Evolutionary conservation across 35 echinoderm and acorn worm genomes (phyloP).

Genomic region (Apostichopus parvimensis): DNA sequence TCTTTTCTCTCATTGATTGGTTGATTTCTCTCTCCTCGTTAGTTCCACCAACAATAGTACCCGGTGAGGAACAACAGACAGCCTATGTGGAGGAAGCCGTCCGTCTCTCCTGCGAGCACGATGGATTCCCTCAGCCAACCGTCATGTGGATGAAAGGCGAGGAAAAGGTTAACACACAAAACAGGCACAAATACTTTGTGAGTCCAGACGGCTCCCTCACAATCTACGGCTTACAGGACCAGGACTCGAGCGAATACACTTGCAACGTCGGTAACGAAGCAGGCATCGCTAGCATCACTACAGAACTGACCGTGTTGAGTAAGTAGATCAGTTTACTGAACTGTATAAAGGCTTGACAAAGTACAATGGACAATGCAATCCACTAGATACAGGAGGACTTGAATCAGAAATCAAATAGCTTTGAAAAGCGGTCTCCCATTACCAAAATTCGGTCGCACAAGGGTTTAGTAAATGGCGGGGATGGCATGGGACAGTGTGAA

Average conservation of each 20-base stretch:
- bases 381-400: no score
- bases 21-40: constrained; percentile 7
- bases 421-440: no score
- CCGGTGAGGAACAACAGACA: constrained; percentile 34
- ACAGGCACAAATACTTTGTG: constrained; percentile 38
- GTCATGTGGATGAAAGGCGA: constrained; percentile 90
- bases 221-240: constrained; percentile 56
- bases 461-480: no score
- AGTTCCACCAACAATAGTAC: constrained; percentile 80
- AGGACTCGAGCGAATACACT: constrained; percentile 72
- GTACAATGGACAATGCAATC: no score
- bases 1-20: neutral
- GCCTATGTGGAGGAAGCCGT: constrained; percentile 44
- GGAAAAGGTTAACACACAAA: constrained; percentile 50
- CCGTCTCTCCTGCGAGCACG: constrained; percentile 59
- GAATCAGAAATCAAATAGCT: no score
- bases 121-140: constrained; percentile 75
- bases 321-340: constrained; percentile 15
- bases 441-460: no score
- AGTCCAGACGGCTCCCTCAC: constrained; percentile 59
- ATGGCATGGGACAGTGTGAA: no score
- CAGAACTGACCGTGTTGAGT: constrained; percentile 73
- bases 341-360: no score
- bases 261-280: constrained; percentile 84
- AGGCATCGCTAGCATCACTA: constrained; percentile 60